Evolutionary conservation across 2,888 invertebrate genomes (phyloP).

Genomic region (Lepidonotus clava): DNA sequence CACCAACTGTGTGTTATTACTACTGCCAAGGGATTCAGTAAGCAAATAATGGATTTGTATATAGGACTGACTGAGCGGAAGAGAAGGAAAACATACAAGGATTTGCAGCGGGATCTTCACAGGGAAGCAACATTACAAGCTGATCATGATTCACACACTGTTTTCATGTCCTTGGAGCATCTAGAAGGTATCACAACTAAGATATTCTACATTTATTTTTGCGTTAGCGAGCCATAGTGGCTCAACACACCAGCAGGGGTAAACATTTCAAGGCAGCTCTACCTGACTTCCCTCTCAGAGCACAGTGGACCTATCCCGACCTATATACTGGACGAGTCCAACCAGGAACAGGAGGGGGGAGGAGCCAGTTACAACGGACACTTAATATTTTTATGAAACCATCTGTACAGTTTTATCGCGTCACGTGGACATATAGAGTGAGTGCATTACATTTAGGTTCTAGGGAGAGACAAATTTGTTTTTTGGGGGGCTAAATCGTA

Average conservation of each 20-base stretch:
- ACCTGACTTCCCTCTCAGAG: slow-evolving; percentile 44
- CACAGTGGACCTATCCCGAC: slow-evolving; percentile 37
- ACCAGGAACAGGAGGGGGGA: slow-evolving; percentile 42
- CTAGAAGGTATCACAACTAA: not conserved
- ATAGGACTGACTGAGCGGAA: not conserved
- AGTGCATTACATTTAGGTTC: slow-evolving; percentile 12
- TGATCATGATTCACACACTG: not conserved
- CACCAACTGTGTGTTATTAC: slow-evolving; percentile 21
- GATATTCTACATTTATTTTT: slow-evolving; percentile 44
- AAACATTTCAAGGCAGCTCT: slow-evolving; percentile 44
- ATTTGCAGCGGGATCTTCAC: not conserved
- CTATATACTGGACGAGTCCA: slow-evolving; percentile 35
- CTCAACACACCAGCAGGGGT: slow-evolving; percentile 21
- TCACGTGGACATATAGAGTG: not conserved
- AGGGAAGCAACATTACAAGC: not conserved
- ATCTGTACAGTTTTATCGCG: slow-evolving; percentile 25
- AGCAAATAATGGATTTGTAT: not conserved
- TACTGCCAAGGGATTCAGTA: slow-evolving; percentile 1
- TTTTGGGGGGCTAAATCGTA: not conserved
- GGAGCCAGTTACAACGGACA: slow-evolving; percentile 42
- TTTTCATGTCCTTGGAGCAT: not conserved
- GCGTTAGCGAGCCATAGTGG: not conserved
- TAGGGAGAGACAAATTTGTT: not conserved
- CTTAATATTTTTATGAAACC: slow-evolving; percentile 42
- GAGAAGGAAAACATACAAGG: not conserved